Evolutionary conservation across 2,888 invertebrate species (phyloP).

Genomic region (Eilema sororculum): DNA sequence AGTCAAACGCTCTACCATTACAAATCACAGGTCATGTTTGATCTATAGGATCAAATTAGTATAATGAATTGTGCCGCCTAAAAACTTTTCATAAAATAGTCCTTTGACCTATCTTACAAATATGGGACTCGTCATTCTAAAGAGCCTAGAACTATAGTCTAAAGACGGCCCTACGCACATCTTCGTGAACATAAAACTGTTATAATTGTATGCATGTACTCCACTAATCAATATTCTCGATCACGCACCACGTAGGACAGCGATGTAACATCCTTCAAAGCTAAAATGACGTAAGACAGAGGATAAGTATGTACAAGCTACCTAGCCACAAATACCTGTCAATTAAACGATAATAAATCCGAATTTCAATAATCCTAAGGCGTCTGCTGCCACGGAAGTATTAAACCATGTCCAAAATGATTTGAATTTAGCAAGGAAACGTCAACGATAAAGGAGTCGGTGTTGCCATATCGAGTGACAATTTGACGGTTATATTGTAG

Average conservation of each 20-base stretch:
- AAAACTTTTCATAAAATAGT: background rate
- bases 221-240: slow-evolving; percentile 19
- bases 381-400: slow-evolving; percentile 60
- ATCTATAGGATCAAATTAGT: background rate
- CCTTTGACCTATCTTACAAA: background rate
- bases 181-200: background rate
- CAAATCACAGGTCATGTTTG: no score
- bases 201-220: slow-evolving; percentile 10
- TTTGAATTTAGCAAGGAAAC: slow-evolving; percentile 67
- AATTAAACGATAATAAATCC: slow-evolving; percentile 53
- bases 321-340: slow-evolving; percentile 38
- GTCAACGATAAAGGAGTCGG: slow-evolving; percentile 51
- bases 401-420: slow-evolving; percentile 56
- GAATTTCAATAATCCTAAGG: slow-evolving; percentile 52
- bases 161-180: no score
- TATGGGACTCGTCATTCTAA: background rate
- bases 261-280: slow-evolving; percentile 21
- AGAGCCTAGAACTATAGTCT: background rate
- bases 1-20: no score
- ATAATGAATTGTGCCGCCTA: background rate
- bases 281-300: slow-evolving; percentile 42
- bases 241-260: slow-evolving; percentile 15
- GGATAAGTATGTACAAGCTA: slow-evolving; percentile 30
- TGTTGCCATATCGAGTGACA: slow-evolving; percentile 45
- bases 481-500: background rate